These are phyloP conservation scores for Goniozus legneri DNA, from an alignment of 1,140 invertebrate genomes.

Conservation along the genomic window DNA sequence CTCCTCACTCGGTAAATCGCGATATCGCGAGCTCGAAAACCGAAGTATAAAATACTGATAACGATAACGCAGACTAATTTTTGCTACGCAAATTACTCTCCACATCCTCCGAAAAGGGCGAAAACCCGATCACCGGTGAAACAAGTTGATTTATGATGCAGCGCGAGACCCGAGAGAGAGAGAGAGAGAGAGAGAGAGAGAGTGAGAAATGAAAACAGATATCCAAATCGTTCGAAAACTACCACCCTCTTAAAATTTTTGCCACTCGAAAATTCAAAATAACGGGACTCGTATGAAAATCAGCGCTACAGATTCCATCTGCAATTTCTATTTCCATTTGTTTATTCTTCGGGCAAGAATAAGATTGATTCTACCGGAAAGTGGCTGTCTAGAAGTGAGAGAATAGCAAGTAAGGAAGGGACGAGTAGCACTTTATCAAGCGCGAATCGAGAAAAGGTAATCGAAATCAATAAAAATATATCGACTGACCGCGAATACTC, in stretches of 20 bases:
- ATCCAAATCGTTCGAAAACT: not conserved
- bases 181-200: not conserved
- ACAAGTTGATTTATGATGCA: conserved; percentile 6
- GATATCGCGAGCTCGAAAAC: conserved; percentile 19
- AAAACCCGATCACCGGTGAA: not conserved
- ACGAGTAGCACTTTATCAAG: too few relatives aligned
- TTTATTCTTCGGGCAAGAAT: too few relatives aligned
- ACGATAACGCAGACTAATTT: conserved; percentile 33
- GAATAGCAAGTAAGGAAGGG: too few relatives aligned
- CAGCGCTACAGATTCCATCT: too few relatives aligned
- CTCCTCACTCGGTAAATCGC: conserved; percentile 8
- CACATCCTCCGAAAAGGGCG: conserved; percentile 16
- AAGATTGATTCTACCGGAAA: too few relatives aligned
- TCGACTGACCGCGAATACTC: conserved; percentile 20
- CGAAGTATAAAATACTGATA: conserved; percentile 33
- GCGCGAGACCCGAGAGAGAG: not conserved
- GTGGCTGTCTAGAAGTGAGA: too few relatives aligned
- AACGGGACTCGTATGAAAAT: too few relatives aligned
- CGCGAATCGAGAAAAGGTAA: too few relatives aligned
- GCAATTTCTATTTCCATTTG: too few relatives aligned
- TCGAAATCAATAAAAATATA: conserved; percentile 51
- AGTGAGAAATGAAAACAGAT: not conserved
- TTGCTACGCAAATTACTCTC: conserved; percentile 26
- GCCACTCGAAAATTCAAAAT: too few relatives aligned
- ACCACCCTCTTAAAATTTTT: too few relatives aligned